A percentile compares a stretch with the other conserved stretches of the same genome.
These are phyloP conservation scores for Leptinotarsa undecemlineata DNA, from an alignment of 1,140 invertebrate species.

Conservation along the genomic window DNA sequence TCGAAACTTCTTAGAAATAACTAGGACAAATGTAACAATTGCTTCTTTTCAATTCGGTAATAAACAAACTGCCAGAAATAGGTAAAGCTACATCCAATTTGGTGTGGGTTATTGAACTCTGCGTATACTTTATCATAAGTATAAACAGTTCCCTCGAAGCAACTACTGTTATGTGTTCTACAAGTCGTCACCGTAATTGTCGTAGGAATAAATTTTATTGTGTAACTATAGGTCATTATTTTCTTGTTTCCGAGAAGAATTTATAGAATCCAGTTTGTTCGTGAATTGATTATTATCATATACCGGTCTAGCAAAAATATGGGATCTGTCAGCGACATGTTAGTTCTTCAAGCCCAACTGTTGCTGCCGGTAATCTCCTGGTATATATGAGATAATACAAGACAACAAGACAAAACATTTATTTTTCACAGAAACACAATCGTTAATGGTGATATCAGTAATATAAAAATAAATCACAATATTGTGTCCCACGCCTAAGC, in stretches of 20 bases:
- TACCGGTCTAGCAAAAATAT: not conserved
- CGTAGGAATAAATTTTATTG: slow-evolving; percentile 6
- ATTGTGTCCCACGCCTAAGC: no score
- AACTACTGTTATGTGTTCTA: slow-evolving; percentile 21
- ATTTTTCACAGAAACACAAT: no score
- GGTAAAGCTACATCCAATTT: not conserved
- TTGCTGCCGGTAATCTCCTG: no score
- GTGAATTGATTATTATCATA: not conserved
- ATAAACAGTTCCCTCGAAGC: slow-evolving; percentile 8
- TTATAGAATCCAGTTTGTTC: slow-evolving; percentile 3
- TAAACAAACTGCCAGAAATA: not conserved
- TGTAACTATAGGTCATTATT: slow-evolving; percentile 6
- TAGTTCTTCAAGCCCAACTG: no score
- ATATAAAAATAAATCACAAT: no score
- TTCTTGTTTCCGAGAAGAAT: slow-evolving; percentile 2
- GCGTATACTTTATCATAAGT: slow-evolving; percentile 1
- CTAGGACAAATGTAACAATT: not conserved
- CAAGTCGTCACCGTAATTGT: slow-evolving; percentile 14
- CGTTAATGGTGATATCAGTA: no score
- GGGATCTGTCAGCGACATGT: not conserved
- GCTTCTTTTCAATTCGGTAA: not conserved
- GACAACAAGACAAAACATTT: no score
- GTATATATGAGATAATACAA: no score
- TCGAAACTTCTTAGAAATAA: no score
- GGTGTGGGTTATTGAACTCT: not conserved